Evolutionary conservation across 2,113 vertebrate species (phyloP), one percentile per base, ranked within the genome.

Genomic region (Rallus limicola): DNA sequence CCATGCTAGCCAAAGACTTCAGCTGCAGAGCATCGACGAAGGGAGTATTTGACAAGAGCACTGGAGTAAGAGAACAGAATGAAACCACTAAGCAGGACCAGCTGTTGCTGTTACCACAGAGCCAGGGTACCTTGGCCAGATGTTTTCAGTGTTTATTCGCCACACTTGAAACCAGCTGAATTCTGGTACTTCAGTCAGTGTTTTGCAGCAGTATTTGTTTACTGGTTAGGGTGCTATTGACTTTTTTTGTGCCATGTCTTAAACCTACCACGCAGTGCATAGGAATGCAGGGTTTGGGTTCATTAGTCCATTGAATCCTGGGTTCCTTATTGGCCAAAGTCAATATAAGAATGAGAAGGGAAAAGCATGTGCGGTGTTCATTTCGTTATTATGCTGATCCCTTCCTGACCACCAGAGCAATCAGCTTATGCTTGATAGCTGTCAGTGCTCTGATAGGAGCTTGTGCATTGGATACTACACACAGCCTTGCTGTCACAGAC

Each of bases 21-120:
- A 98, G 94, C 91, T 99, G 97, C 99, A 99, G 96, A 99, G 99
- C 93, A 99, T 99, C 1, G 99, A 99, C 50, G 99, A 99, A 97
- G 99, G 99, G 82, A 99, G 98, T 15, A 88, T 99, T 67, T 98
- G 97, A 97, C 98, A 98, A 12, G 46, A 98, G 92, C 82, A 92
- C 55, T 53, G 78, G 53, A 77, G 40, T 16, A 42, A 68, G 78
- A 69, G 68, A 76, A 70, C n/a, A 36, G 56, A 95, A 42, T 4
- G 67, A 83, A 95, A 92, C 95, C 94, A 92, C 95, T 96, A 81
- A 82, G 60, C 0, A 1, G 63, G 53, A 82, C 60, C 69, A 83
- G 72, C 53, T 88, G 29, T 72, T 59, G 28, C 20, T 92, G 44
- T 89, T 80, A 67, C 56, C 70, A 58, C 56, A 67, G 72, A 82